phyloP scores from a whole-genome alignment of 2,797 vertebrate species.

The Aotus griseimembra region DNA sequence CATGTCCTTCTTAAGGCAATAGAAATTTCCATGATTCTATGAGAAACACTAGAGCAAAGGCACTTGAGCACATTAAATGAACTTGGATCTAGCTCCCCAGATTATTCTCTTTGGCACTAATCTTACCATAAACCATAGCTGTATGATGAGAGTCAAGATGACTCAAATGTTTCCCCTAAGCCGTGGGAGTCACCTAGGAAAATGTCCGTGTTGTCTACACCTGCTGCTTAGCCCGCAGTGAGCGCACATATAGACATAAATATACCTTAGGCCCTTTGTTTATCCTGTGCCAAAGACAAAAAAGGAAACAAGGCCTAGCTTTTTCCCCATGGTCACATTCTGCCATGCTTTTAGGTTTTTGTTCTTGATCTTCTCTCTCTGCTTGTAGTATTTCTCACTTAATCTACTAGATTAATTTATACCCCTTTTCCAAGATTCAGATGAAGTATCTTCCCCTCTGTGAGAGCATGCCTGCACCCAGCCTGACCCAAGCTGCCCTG shows the following conservation, averaged over 20 bases:
- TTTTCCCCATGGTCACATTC: neutral
- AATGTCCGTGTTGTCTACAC: neutral
- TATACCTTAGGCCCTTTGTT: neutral
- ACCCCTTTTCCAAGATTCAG: neutral
- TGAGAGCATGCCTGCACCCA: neutral
- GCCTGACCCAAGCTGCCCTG: neutral
- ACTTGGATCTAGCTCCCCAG: slow-evolving; percentile 19
- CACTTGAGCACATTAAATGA: neutral
- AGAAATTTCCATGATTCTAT: slow-evolving; percentile 34
- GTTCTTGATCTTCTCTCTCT: neutral
- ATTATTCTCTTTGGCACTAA: neutral
- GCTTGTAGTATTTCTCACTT: neutral
- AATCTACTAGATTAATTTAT: neutral
- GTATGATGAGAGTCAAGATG: neutral
- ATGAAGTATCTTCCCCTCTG: neutral
- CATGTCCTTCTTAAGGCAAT: slow-evolving; percentile 23
- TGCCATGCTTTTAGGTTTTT: neutral
- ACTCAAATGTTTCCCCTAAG: neutral
- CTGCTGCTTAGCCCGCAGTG: neutral
- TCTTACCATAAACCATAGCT: neutral
- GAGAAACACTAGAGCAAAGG: slow-evolving; percentile 36
- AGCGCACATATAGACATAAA: neutral
- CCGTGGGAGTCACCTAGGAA: neutral
- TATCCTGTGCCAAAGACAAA: neutral
- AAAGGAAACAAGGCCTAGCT: neutral